Evolutionary conservation across 2,113 vertebrate species (phyloP), one percentile per base, ranked within the genome.

Genomic region (Plotosus lineatus): DNA sequence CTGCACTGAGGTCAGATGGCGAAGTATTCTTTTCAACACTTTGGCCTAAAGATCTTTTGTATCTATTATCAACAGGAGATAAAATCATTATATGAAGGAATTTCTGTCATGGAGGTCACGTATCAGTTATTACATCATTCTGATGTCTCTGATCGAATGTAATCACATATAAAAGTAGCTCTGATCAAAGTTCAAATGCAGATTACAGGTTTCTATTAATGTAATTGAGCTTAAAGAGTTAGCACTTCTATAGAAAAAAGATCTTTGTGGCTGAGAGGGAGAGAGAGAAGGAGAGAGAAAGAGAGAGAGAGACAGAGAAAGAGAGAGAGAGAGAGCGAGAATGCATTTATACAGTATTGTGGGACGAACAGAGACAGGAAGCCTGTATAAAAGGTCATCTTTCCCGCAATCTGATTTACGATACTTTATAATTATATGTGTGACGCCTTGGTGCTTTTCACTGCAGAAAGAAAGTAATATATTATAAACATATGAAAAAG

Each of bases 401-500:
- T 68, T n/a, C 26, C 65, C n/a, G 26, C 42, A 23, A 50, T 74
- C 48, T 53, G 15, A 74, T 53, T 53, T 51, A 33, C 48, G 33
- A 4, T 21, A 28, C 71, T 51, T 50, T 74, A 51, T 33, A 36
- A 58, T 33, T 53, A 33, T 60, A 46, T 60, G 51, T 46, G 11
- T 46, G 77, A 69, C 77, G 48, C 15, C 48, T 17, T 42, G 51
- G 28, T 11, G 51, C n/a, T 48, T 28, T 66, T 71, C 71, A 69
- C 38, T 36, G 40, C 28, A 79, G 23, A 31, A 26, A 71, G 28
- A 50, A 31, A 36, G 6, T 5, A 3, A 1, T 9, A 3, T 42
- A 42, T 69, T 56, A 69, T 48, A 74, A 50, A 60, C 4, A 44
- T 68, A 65, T 69, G 73, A 63, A 63, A 31, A 23, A 44, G n/a